phyloP scores from a whole-genome alignment of 2,888 invertebrate genomes.

The Thymelicus lineola region DNA sequence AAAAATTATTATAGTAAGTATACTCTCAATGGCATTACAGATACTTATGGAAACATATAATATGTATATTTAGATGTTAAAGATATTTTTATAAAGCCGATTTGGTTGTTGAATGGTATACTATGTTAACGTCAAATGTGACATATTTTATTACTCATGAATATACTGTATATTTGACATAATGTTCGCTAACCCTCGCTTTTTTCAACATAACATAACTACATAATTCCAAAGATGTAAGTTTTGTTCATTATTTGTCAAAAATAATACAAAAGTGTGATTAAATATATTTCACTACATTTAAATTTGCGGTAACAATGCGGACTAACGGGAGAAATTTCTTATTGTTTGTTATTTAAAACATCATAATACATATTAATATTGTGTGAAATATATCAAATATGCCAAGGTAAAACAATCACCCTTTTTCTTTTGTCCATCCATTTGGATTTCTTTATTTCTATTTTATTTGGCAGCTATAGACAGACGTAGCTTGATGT shows the following conservation, averaged over 20 bases:
- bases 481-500: too few relatives aligned
- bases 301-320: background rate
- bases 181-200: constrained; percentile 15
- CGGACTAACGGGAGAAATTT: background rate
- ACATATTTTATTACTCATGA: constrained; percentile 1
- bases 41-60: constrained; percentile 46
- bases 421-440: too few relatives aligned
- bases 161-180: constrained; percentile 35
- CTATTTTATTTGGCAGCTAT: too few relatives aligned
- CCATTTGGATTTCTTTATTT: too few relatives aligned
- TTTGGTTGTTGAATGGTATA: constrained; percentile 11
- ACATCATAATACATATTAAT: too few relatives aligned
- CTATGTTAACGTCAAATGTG: background rate
- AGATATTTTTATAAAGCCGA: constrained; percentile 44
- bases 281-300: background rate
- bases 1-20: constrained; percentile 10
- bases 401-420: too few relatives aligned
- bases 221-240: constrained; percentile 7
- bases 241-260: background rate
- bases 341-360: too few relatives aligned
- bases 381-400: too few relatives aligned
- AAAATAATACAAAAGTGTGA: background rate
- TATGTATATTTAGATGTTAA: constrained; percentile 48
- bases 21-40: constrained; percentile 50
- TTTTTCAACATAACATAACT: background rate